These are phyloP conservation scores for Eriocheir sinensis DNA, from an alignment of 1,140 invertebrate species.

Conservation along the genomic window DNA sequence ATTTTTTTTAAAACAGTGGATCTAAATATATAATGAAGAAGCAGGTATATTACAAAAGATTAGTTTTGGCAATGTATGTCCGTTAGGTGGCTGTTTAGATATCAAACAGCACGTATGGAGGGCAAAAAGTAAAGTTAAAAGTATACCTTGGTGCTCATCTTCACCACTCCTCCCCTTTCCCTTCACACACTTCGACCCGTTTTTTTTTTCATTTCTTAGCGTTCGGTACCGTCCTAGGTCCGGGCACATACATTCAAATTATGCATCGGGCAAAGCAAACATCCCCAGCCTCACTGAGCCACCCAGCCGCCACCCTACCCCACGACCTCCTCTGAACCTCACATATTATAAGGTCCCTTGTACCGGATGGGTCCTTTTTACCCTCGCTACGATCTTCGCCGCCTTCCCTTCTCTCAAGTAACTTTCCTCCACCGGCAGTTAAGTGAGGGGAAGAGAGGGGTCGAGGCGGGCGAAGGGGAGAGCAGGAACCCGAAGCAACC, in stretches of 20 bases:
- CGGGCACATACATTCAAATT: background rate
- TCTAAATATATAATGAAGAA: too few species aligned
- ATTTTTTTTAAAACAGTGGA: too few species aligned
- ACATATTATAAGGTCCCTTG: conserved; percentile 7
- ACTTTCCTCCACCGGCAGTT: background rate
- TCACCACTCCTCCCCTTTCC: too few species aligned
- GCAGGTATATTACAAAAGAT: too few species aligned
- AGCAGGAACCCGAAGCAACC: background rate
- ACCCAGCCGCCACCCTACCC: background rate
- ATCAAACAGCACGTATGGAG: too few species aligned
- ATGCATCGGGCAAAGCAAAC: background rate
- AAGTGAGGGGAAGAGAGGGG: background rate
- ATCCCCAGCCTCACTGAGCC: too few species aligned
- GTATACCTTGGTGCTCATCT: too few species aligned
- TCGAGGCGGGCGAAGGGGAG: background rate
- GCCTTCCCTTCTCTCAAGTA: background rate
- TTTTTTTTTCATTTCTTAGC: too few species aligned
- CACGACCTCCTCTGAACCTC: background rate
- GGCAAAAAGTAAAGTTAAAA: too few species aligned
- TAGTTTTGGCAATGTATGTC: too few species aligned
- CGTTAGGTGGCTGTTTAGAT: too few species aligned
- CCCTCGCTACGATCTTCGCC: background rate
- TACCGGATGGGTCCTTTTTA: background rate
- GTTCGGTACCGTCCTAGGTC: background rate
- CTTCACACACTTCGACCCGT: too few species aligned